These are phyloP conservation scores for Drosophila robusta DNA, from an alignment of 2,888 invertebrate genomes.

Conservation along the genomic window DNA sequence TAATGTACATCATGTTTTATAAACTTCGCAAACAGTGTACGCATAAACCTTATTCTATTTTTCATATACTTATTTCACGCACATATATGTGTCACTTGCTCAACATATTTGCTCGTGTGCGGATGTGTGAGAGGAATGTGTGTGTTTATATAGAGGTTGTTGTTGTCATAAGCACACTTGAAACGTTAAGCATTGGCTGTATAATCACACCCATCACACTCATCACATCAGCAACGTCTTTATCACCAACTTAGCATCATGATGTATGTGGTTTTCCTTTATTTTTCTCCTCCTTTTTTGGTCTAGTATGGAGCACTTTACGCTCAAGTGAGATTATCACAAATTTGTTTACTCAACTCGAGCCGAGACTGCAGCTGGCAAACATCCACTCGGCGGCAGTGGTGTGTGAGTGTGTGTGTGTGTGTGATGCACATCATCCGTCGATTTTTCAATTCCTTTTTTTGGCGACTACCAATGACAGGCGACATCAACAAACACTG, in stretches of 20 bases:
- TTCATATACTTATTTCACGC: too few species aligned
- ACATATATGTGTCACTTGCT: conserved; percentile 7
- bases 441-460: conserved; percentile 51
- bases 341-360: conserved; percentile 73
- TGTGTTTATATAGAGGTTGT: conserved; percentile 25
- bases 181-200: conserved; percentile 55
- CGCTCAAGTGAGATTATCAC: conserved; percentile 74
- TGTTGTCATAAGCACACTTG: conserved; percentile 56
- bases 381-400: background rate
- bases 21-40: conserved; percentile 6
- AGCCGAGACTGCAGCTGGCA: conserved; percentile 35
- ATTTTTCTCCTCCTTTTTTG: conserved; percentile 12
- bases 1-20: background rate
- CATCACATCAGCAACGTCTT: conserved; percentile 62
- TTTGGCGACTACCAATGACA: conserved; percentile 60
- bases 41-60: conserved; percentile 30
- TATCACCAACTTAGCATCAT: conserved; percentile 53
- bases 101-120: conserved; percentile 18
- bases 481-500: conserved; percentile 47
- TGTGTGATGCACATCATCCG: conserved; percentile 25
- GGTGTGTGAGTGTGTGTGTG: conserved; percentile 6
- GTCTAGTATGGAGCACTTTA: conserved; percentile 42
- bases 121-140: conserved; percentile 18
- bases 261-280: conserved; percentile 38
- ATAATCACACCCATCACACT: conserved; percentile 69